Conservation (phyloP, 2,797 vertebrate genomes). For the Melanotaenia trifasciata region DNA sequence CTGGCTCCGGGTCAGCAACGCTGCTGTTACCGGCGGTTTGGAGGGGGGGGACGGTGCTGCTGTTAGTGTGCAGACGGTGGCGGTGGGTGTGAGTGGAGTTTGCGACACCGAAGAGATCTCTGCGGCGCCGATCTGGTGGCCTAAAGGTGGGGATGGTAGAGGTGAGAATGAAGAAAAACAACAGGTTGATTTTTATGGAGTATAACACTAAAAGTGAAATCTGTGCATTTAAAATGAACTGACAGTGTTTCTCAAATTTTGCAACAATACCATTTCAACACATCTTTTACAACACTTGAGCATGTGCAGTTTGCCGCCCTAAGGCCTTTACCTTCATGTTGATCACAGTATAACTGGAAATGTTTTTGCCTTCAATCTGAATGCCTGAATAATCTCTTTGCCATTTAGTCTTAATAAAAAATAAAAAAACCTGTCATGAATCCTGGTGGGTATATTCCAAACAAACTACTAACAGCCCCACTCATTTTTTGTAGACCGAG, state of each 20-base stretch:
- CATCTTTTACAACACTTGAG: background rate
- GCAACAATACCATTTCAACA: background rate
- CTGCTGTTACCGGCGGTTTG: slow-evolving; percentile 77
- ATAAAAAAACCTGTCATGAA: background rate
- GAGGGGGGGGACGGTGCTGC: slow-evolving; percentile 67
- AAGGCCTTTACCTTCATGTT: background rate
- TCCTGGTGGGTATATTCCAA: background rate
- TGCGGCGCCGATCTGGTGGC: slow-evolving; percentile 87
- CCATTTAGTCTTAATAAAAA: background rate
- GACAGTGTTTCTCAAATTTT: background rate
- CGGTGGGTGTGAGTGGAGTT: slow-evolving; percentile 83
- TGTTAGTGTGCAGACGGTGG: slow-evolving; percentile 69
- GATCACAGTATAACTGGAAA: background rate
- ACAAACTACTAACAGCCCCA: background rate
- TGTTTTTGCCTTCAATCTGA: background rate
- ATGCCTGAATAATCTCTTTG: background rate
- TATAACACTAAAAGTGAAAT: background rate
- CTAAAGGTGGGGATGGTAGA: slow-evolving; percentile 47
- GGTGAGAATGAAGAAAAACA: background rate
- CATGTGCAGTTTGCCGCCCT: background rate
- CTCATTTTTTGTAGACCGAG: background rate
- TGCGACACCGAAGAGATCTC: slow-evolving; percentile 87
- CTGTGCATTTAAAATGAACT: background rate
- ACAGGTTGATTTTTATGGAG: no score
- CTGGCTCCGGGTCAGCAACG: slow-evolving; percentile 73